These are phyloP conservation scores for Dufourea novaeangliae DNA, from an alignment of 1,140 invertebrate species.

Conservation along the genomic window DNA sequence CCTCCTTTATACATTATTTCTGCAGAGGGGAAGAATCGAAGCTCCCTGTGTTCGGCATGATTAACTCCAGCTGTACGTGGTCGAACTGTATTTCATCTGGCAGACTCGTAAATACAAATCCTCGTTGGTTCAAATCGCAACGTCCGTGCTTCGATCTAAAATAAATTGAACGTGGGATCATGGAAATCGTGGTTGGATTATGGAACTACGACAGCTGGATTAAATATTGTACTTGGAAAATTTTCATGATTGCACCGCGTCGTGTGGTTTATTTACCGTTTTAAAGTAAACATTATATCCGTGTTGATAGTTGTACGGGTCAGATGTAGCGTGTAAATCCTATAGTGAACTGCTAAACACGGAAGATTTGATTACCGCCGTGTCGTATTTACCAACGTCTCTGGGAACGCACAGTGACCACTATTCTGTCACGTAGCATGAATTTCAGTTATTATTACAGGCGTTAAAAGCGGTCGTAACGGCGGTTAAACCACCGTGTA, in stretches of 20 bases:
- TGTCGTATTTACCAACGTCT: conserved; percentile 26
- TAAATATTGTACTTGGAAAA: conserved; percentile 4
- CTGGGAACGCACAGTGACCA: neutral
- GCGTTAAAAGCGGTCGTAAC: neutral
- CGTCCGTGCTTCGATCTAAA: no score
- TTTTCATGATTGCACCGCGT: conserved; percentile 36
- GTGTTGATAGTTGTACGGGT: neutral
- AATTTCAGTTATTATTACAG: conserved; percentile 1
- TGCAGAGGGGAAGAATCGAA: conserved; percentile 18
- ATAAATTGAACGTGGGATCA: neutral
- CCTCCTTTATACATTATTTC: conserved; percentile 54
- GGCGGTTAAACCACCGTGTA: neutral
- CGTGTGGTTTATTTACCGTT: conserved; percentile 11
- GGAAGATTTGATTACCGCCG: conserved; percentile 14
- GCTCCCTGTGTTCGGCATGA: neutral
- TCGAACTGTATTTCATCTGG: neutral
- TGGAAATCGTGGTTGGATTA: neutral
- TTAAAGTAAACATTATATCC: conserved; percentile 30
- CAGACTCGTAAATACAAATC: no score
- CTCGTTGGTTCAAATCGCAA: no score
- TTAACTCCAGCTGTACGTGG: neutral
- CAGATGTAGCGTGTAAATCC: conserved; percentile 28
- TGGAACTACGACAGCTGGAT: neutral
- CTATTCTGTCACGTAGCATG: neutral
- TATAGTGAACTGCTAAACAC: conserved; percentile 3